phyloP scores from a whole-genome alignment of 2,113 vertebrate genomes.

The Peromyscus polionotus region DNA sequence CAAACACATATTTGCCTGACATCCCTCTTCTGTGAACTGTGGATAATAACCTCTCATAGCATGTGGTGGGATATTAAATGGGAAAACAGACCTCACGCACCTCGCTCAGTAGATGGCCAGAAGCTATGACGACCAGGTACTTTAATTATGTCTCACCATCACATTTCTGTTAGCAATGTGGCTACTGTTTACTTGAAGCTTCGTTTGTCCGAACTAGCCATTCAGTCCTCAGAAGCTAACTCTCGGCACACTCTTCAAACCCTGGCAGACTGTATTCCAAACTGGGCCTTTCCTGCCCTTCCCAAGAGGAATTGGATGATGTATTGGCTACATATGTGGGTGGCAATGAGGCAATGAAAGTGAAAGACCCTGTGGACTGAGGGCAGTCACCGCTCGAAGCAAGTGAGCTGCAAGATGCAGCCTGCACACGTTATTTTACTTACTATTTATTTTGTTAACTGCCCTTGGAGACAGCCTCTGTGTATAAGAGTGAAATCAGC shows the following conservation, averaged over 20 bases:
- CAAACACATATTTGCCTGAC: constrained; percentile 56
- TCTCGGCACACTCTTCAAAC: not conserved
- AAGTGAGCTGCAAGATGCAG: constrained; percentile 20
- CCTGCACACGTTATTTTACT: not conserved
- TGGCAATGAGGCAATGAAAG: constrained; percentile 15
- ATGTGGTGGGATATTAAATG: not conserved
- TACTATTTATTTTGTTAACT: constrained; percentile 35
- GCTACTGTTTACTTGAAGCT: not conserved
- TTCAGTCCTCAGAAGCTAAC: not conserved
- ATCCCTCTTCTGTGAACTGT: constrained; percentile 38
- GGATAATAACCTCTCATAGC: constrained; percentile 26
- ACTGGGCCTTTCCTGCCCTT: not conserved
- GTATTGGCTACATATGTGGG: constrained; percentile 21
- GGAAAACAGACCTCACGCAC: not conserved
- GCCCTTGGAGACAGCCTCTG: not conserved
- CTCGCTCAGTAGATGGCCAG: not conserved
- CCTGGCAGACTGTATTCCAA: not conserved
- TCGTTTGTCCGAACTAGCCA: not conserved
- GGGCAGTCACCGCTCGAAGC: constrained; percentile 49
- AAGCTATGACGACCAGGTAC: not conserved
- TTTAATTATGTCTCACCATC: not conserved
- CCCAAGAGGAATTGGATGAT: not conserved
- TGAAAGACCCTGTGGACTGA: not conserved
- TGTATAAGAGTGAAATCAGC: not conserved
- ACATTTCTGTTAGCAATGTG: not conserved